phyloP scores from a whole-genome alignment of 53 echinoderm and acorn worm species.

The Paracentrotus lividus region DNA sequence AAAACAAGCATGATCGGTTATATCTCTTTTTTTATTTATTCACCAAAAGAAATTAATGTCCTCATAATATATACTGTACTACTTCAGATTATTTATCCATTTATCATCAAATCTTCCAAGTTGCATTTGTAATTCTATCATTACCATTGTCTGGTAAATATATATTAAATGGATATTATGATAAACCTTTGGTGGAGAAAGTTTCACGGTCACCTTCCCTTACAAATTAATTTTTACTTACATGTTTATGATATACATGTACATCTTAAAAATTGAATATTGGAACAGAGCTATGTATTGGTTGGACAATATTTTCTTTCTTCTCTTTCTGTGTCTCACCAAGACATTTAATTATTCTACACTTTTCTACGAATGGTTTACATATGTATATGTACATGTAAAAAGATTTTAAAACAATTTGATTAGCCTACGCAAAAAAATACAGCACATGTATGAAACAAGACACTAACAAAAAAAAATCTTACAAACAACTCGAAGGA shows the following conservation, averaged over 20 bases:
- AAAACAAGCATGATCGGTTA: background rate
- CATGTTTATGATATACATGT: background rate
- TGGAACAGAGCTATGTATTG: background rate
- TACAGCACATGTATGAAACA: too few relatives aligned
- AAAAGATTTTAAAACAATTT: background rate
- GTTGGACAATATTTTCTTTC: background rate
- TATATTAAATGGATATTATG: background rate
- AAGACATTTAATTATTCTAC: background rate
- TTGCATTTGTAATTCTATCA: background rate
- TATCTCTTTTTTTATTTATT: background rate
- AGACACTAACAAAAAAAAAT: too few relatives aligned
- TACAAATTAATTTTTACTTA: background rate
- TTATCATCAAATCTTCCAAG: background rate
- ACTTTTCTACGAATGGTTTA: background rate
- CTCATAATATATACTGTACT: background rate
- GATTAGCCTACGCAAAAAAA: background rate
- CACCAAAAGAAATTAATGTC: background rate
- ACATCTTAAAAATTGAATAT: background rate
- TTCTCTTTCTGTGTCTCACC: background rate
- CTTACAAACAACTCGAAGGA: too few relatives aligned
- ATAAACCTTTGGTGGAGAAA: background rate
- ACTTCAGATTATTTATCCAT: conserved; percentile 7
- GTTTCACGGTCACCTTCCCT: background rate
- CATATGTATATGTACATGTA: background rate
- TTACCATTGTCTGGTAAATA: background rate